phyloP scores from a whole-genome alignment of 2,113 vertebrate species.

The Planiliza haematocheilus region DNA sequence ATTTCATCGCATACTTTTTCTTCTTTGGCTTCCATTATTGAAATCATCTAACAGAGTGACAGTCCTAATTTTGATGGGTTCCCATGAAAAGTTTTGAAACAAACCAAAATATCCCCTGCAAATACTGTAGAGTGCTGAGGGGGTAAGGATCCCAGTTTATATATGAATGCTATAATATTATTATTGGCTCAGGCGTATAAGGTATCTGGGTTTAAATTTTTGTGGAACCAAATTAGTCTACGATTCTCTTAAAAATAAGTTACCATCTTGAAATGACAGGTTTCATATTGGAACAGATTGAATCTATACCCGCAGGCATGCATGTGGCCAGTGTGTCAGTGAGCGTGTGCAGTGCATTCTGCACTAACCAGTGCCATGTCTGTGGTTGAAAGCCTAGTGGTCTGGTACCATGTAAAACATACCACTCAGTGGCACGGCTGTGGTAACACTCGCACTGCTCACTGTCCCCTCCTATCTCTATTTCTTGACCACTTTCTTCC shows the following conservation, averaged over 20 bases:
- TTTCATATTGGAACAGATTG: constrained; percentile 46
- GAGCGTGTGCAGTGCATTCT: constrained; percentile 4
- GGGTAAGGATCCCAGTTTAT: neutral
- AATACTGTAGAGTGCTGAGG: too few relatives aligned
- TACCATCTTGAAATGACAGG: constrained; percentile 57
- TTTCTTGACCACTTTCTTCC: neutral
- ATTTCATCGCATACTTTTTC: too few relatives aligned
- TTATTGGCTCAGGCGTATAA: neutral
- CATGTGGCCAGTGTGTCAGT: constrained; percentile 40
- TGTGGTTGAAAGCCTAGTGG: constrained; percentile 59
- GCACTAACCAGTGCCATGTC: constrained; percentile 46
- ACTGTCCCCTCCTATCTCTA: neutral
- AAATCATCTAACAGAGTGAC: too few relatives aligned
- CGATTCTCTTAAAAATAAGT: constrained; percentile 28
- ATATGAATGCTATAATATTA: too few relatives aligned
- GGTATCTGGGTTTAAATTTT: neutral
- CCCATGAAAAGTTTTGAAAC: neutral
- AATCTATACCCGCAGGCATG: constrained; percentile 48
- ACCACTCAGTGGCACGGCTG: constrained; percentile 63
- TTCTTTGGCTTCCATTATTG: too few relatives aligned
- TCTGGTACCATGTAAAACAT: constrained; percentile 65
- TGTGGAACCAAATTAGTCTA: constrained; percentile 32
- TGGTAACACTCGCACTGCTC: constrained; percentile 60
- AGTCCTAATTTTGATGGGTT: too few relatives aligned
- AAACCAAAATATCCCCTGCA: too few relatives aligned